A percentile compares a stretch with the other conserved stretches of the same genome.
phyloP scores from a whole-genome alignment of 2,888 invertebrate genomes.

The Dicycla oo region DNA sequence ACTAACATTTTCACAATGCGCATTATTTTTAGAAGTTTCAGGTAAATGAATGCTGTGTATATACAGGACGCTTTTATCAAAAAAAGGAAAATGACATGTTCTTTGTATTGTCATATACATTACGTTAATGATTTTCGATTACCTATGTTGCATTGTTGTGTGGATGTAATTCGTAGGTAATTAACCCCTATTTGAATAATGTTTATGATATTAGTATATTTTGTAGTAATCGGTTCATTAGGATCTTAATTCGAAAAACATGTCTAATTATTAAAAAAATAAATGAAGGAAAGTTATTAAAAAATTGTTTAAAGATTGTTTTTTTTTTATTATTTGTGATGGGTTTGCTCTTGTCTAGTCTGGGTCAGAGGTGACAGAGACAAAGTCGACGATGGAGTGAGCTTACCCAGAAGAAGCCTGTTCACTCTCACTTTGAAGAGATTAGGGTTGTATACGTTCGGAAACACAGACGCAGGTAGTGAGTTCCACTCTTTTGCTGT shows the following conservation, averaged over 20 bases:
- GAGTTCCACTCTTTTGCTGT: too few relatives aligned
- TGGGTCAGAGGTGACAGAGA: too few relatives aligned
- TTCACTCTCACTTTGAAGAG: too few relatives aligned
- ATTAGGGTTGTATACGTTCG: too few relatives aligned
- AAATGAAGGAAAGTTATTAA: neutral
- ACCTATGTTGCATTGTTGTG: conserved; percentile 10
- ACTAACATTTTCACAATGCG: neutral
- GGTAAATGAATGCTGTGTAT: too few relatives aligned
- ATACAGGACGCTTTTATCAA: neutral
- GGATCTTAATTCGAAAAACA: neutral
- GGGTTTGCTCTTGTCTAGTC: too few relatives aligned
- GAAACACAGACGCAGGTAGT: too few relatives aligned
- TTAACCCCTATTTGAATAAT: neutral
- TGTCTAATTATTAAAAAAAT: neutral
- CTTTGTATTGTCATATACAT: neutral
- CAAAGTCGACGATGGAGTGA: too few relatives aligned
- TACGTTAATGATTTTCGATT: conserved; percentile 22
- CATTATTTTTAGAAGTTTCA: neutral
- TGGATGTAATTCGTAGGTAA: conserved; percentile 2
- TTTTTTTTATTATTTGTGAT: too few relatives aligned
- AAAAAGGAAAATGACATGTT: neutral
- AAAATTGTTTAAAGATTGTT: too few relatives aligned
- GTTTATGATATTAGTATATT: neutral
- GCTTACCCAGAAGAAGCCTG: too few relatives aligned
- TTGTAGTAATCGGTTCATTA: neutral